A percentile compares a stretch with the other conserved stretches of the same genome.
Conservation (phyloP, 2,797 vertebrate genomes). For the Chiroxiphia lanceolata region DNA sequence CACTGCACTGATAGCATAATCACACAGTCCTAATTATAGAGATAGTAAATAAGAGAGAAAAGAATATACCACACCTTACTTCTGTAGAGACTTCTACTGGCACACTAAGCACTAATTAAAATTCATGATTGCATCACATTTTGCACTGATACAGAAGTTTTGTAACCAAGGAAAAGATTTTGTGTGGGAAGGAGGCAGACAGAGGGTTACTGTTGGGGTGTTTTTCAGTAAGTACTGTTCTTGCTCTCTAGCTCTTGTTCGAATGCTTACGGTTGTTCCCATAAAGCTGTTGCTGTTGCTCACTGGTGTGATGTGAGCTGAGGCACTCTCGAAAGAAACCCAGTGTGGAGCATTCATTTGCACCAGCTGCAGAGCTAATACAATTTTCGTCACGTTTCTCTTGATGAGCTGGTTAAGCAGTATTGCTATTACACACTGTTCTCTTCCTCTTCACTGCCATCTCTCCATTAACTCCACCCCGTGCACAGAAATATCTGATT, state of each 20-base stretch:
- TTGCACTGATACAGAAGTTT: background rate
- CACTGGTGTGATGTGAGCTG: background rate
- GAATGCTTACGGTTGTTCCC: background rate
- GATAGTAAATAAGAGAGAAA: slow-evolving; percentile 39
- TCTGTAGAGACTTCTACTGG: background rate
- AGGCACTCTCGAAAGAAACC: background rate
- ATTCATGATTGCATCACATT: background rate
- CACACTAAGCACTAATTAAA: background rate
- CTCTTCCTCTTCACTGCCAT: background rate
- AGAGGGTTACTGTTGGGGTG: background rate
- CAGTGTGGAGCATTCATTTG: background rate
- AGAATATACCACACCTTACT: background rate
- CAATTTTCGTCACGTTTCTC: background rate
- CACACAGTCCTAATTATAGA: slow-evolving; percentile 33
- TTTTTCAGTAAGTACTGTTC: background rate
- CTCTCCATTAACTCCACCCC: background rate
- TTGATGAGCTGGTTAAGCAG: background rate
- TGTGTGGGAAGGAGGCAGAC: background rate
- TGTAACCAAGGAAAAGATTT: background rate
- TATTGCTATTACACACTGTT: background rate
- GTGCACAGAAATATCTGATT: background rate
- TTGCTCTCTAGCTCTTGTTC: background rate
- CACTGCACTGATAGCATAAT: slow-evolving; percentile 25
- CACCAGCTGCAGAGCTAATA: background rate
- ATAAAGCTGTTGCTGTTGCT: background rate